A percentile compares a stretch with the other conserved stretches of the same genome.
Evolutionary conservation across 2,888 invertebrate genomes (phyloP).

Genomic region (Hypomecis punctinalis): DNA sequence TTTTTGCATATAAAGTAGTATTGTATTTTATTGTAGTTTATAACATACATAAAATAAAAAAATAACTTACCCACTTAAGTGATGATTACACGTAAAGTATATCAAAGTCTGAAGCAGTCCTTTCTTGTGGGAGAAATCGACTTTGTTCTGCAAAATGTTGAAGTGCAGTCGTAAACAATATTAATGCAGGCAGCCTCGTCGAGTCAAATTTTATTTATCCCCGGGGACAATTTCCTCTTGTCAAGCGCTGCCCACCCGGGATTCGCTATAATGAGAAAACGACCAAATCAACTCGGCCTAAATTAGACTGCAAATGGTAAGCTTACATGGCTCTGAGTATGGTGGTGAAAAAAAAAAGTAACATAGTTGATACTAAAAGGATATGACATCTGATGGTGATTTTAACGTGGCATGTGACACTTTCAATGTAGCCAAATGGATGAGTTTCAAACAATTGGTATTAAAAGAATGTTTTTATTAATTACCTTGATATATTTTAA

Average conservation of each 20-base stretch:
- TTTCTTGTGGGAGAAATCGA: slow-evolving; percentile 13
- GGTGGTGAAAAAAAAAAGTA: background rate
- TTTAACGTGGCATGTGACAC: no score
- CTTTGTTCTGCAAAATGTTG: slow-evolving; percentile 50
- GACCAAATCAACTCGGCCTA: slow-evolving; percentile 75
- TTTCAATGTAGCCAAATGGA: no score
- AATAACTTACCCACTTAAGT: no score
- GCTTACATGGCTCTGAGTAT: slow-evolving; percentile 63
- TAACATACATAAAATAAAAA: no score
- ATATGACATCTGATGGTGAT: no score
- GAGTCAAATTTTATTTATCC: slow-evolving; percentile 80
- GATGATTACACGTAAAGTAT: no score
- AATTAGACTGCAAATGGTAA: slow-evolving; percentile 70
- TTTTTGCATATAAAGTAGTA: no score
- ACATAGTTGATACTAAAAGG: slow-evolving; percentile 40
- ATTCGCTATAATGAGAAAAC: slow-evolving; percentile 78
- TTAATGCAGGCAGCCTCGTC: slow-evolving; percentile 72
- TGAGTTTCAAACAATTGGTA: no score
- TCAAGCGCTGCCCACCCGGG: slow-evolving; percentile 79
- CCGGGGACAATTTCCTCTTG: slow-evolving; percentile 80
- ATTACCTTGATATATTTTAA: no score
- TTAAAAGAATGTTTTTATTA: no score
- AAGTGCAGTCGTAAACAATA: slow-evolving; percentile 72
- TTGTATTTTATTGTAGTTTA: no score
- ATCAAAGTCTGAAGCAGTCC: no score